Conservation (phyloP, 2,113 vertebrate genomes). For the Taxidea taxus region DNA sequence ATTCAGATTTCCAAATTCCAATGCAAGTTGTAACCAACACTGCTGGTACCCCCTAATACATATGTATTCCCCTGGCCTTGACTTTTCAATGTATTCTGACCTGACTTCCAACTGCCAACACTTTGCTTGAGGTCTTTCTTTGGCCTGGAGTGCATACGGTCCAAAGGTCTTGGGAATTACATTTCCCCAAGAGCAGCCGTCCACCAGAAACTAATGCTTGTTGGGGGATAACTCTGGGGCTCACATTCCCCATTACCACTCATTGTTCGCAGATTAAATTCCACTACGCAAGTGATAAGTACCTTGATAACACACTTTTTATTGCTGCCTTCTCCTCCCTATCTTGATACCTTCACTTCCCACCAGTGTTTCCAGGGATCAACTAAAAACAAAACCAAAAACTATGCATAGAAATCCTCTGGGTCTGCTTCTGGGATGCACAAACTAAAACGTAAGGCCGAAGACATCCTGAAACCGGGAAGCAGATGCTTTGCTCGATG, state of each 20-base stretch:
- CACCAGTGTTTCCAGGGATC: not conserved
- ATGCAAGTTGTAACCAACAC: not conserved
- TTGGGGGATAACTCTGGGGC: no score
- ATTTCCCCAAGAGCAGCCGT: not conserved
- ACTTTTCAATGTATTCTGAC: not conserved
- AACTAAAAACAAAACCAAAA: not conserved
- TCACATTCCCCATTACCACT: accelerated
- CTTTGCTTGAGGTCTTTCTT: not conserved
- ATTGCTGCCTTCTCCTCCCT: not conserved
- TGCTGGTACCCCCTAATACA: not conserved
- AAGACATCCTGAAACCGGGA: not conserved
- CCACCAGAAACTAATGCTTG: not conserved
- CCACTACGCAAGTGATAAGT: not conserved
- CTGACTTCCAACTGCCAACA: not conserved
- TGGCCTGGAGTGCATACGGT: no score
- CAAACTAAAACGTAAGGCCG: accelerated
- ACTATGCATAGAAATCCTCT: not conserved
- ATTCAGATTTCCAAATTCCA: not conserved
- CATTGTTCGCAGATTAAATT: no score
- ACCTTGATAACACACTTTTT: not conserved
- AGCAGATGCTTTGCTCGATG: not conserved
- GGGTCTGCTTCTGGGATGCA: not conserved
- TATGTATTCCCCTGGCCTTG: not conserved
- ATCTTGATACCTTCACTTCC: not conserved
- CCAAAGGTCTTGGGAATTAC: not conserved